These are phyloP conservation scores for Centruroides vittatus DNA, from an alignment of 1,140 invertebrate genomes.

Conservation along the genomic window DNA sequence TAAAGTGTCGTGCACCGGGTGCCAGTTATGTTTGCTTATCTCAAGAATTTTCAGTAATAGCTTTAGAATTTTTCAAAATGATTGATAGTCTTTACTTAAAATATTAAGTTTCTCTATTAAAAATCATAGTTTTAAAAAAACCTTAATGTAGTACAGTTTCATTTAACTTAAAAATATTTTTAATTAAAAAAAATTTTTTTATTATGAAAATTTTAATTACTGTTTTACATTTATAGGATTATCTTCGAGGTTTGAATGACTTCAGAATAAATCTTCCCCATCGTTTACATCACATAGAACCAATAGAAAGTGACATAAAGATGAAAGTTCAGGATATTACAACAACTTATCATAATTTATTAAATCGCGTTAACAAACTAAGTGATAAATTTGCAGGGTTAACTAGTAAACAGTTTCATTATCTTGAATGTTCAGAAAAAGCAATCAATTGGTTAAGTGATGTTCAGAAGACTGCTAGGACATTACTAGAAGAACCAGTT, in stretches of 20 bases:
- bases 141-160: no score
- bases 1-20: no score
- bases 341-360: constrained; percentile 49
- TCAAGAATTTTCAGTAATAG: no score
- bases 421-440: constrained; percentile 67
- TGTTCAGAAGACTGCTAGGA: constrained; percentile 56
- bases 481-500: constrained; percentile 60
- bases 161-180: no score
- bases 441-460: constrained; percentile 68
- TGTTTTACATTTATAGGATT: constrained; percentile 39
- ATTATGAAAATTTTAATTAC: no score
- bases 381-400: constrained; percentile 61
- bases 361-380: constrained; percentile 62
- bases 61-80: no score
- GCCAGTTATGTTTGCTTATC: no score
- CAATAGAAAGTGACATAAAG: constrained; percentile 50
- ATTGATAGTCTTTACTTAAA: no score
- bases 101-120: no score
- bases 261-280: constrained; percentile 67
- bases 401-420: constrained; percentile 60
- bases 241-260: constrained; percentile 62
- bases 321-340: constrained; percentile 45
- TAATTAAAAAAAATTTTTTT: no score
- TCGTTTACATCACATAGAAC: constrained; percentile 56
- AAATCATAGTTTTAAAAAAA: no score